Evolutionary conservation across 2,888 invertebrate genomes (phyloP).

Genomic region (Eilema sororculum): DNA sequence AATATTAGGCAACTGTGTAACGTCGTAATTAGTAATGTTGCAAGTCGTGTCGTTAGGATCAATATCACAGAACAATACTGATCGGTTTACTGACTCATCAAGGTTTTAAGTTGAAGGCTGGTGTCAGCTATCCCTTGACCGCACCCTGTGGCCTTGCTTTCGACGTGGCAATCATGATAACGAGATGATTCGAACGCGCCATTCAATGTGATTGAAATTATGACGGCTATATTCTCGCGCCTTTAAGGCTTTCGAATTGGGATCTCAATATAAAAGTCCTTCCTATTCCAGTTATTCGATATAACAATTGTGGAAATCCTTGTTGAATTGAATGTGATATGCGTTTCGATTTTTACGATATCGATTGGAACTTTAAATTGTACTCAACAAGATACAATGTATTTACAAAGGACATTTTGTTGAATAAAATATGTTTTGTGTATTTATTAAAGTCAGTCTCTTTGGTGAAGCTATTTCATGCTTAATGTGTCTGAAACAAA

Average conservation of each 20-base stretch:
- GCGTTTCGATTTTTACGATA: conserved; percentile 12
- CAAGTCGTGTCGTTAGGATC: conserved; percentile 73
- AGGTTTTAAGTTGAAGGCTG: conserved; percentile 75
- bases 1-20: conserved; percentile 63
- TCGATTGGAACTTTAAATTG: conserved; percentile 2
- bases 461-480: background rate
- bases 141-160: conserved; percentile 82
- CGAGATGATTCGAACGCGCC: conserved; percentile 56
- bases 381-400: conserved; percentile 3
- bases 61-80: conserved; percentile 70
- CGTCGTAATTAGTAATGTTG: conserved; percentile 77
- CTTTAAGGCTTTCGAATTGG: conserved; percentile 21
- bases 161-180: conserved; percentile 75
- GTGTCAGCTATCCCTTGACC: conserved; percentile 77
- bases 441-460: background rate
- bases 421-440: background rate
- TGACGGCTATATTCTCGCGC: conserved; percentile 37
- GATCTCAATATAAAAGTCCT: conserved; percentile 16
- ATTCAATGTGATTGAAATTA: conserved; percentile 65
- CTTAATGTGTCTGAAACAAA: background rate
- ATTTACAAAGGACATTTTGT: background rate
- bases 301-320: conserved; percentile 16
- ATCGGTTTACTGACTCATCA: conserved; percentile 74
- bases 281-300: conserved; percentile 6
- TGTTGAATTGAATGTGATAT: conserved; percentile 10